Evolutionary conservation across 2,113 vertebrate species (phyloP), one percentile per base, ranked within the genome.

Genomic region (Sarotherodon lohbergeri): DNA sequence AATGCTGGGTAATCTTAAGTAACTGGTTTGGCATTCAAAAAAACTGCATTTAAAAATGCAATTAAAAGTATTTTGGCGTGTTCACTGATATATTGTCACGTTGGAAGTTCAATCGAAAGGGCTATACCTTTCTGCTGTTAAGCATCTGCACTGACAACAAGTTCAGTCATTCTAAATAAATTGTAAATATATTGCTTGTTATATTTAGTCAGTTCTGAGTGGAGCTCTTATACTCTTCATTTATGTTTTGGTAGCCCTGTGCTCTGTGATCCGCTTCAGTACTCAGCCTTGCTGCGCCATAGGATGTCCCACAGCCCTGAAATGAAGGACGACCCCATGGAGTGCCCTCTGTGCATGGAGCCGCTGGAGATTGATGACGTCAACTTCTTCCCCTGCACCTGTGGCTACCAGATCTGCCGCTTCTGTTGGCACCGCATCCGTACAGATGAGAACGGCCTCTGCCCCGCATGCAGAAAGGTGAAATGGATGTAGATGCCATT

Each of bases 371-470:
- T 99, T 82, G 99, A 99, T 89, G 99, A 99, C 89, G 98, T 99
- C 97, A 99, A 99, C 97, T 99, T 99, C 95, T 99, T 99, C 94
- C 99, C 99, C 93, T 99, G 99, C 97, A 99, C 99, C 94, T 99
- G 98, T 93, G 98, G 98, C 95, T 99, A 99, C 95, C 98, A 99
- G 96, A 99, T 99, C 89, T 99, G 99, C 95, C 98, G 99, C 92
- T 99, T 99, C 96, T 99, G 98, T 97, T 99, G 98, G 99, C 99
- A 99, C 94, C 97, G 99, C 95, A 99, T 99, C 93, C 98, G 99
- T 95, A 99, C 99, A 97, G 99, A 99, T 90, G 98, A 99, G 96
- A 99, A 99, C 81, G 98, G 98, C 91, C 99, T 99, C 93, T 99
- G 99, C 95, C 99, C 99, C 92, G 99, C 99, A 92, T 99, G 99